Base-by-base conservation (phyloP, 2,113 vertebrate genomes). In the Nothocercus julius region DNA sequence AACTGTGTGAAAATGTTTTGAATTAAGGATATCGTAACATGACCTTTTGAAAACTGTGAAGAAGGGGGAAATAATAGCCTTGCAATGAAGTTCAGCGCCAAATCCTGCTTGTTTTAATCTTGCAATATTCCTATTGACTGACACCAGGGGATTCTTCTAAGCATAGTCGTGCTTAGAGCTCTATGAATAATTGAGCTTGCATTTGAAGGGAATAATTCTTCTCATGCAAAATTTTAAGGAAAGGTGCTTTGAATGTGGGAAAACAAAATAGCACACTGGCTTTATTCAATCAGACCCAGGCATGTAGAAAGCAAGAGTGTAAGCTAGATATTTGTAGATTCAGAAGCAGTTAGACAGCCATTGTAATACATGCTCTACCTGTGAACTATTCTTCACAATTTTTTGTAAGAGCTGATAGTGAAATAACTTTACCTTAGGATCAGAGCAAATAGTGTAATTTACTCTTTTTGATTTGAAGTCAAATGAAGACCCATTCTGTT, bases 211-310 rank as follows among this genome's bases (percentile, higher is more conserved):
- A 58, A 56, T 62, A 51, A 8, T 66, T 67, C 9, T 47, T 89
- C 42, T 62, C 9, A 24, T 11, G 34, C 7, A 44, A 53, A 81
- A 59, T 49, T 40, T 87, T 90, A 34, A 80, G n/a, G 14, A 47
- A 19, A 5, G 0, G 1, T 7, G 1, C 7, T 25, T 67, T 63
- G 75, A 13, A 25, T 10, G 5, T 51, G 13, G 0, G 2, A 82
- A 11, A 75, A 64, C 44, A 27, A 61, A 45, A 12, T 3, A 3
- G 0, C 32, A 14, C 28, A 13, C 11, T 77, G 11, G 1, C 61
- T 86, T 80, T 62, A 47, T 66, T 70, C 11, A n/a, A 69, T 82
- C 12, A 45, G 36, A 82, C 6, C 1, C 6, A 27, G 15, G 21
- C 9, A 38, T 72, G 8, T 1, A 49, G 40, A 69, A 19, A 80